These are phyloP conservation scores for Drosophila conformis DNA, from an alignment of 2,888 invertebrate species.

Conservation along the genomic window DNA sequence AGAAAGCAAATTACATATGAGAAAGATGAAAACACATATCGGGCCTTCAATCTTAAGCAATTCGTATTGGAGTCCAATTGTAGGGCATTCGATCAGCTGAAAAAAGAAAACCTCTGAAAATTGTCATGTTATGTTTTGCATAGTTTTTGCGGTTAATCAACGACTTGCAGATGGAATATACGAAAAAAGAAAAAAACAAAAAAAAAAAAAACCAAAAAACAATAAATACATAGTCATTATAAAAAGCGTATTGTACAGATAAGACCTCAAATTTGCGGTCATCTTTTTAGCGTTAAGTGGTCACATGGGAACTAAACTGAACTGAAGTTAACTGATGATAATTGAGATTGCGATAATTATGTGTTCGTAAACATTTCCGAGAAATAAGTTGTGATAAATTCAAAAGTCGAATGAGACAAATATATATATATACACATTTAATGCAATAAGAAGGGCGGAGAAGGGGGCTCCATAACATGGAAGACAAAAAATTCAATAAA, in stretches of 20 bases:
- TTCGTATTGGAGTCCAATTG: background rate
- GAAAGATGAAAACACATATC: background rate
- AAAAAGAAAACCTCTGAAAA: background rate
- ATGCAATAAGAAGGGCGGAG: slow-evolving; percentile 1
- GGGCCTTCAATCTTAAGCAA: background rate
- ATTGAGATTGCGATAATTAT: slow-evolving; percentile 36
- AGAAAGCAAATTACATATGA: background rate
- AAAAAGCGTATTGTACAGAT: slow-evolving; percentile 44
- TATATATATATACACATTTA: background rate
- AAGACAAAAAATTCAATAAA: background rate
- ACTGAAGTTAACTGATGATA: slow-evolving; percentile 31
- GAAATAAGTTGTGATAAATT: slow-evolving; percentile 39
- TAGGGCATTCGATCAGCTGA: slow-evolving; percentile 10
- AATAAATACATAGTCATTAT: slow-evolving; percentile 27
- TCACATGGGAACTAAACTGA: slow-evolving; percentile 46
- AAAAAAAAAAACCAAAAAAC: slow-evolving; percentile 6
- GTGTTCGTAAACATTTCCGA: slow-evolving; percentile 35
- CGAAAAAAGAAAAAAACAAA: background rate
- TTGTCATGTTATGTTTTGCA: slow-evolving; percentile 8
- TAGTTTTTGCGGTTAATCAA: slow-evolving; percentile 39
- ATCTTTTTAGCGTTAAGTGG: slow-evolving; percentile 56
- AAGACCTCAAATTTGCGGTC: slow-evolving; percentile 69
- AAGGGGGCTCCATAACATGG: slow-evolving; percentile 2
- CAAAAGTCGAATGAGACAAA: background rate
- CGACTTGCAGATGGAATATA: slow-evolving; percentile 32